phyloP scores from a whole-genome alignment of 2,797 vertebrate genomes.

The Darevskia nairensis region DNA sequence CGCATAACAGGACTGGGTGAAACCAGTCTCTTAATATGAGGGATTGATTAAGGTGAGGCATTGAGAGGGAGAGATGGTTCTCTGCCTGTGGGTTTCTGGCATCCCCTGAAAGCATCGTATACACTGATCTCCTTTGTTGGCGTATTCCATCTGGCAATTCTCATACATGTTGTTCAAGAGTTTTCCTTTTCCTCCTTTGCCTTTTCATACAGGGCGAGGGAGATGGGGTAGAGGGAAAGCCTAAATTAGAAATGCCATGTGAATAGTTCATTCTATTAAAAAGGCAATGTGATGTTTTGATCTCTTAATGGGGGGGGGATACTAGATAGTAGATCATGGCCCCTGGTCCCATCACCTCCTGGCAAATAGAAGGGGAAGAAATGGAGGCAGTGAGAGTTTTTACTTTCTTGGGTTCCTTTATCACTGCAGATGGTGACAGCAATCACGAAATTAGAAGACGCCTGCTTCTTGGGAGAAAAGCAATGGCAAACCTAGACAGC shows the following conservation, averaged over 20 bases:
- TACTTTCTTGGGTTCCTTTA: no score
- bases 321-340: no score
- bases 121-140: background rate
- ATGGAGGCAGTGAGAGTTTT: no score
- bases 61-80: background rate
- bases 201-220: background rate
- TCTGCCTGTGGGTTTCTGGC: background rate
- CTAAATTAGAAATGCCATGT: background rate
- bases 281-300: background rate
- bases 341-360: no score
- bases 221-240: background rate
- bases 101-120: background rate
- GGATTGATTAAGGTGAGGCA: background rate
- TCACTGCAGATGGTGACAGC: no score
- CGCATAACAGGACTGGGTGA: background rate
- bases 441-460: no score
- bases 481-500: no score
- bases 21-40: background rate
- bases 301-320: background rate
- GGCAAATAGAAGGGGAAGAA: no score
- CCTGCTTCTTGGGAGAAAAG: no score
- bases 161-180: background rate
- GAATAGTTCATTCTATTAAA: background rate
- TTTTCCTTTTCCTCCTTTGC: background rate
- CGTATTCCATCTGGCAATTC: background rate